phyloP scores from a whole-genome alignment of 2,888 invertebrate genomes.

The Temnothorax ravouxi region DNA sequence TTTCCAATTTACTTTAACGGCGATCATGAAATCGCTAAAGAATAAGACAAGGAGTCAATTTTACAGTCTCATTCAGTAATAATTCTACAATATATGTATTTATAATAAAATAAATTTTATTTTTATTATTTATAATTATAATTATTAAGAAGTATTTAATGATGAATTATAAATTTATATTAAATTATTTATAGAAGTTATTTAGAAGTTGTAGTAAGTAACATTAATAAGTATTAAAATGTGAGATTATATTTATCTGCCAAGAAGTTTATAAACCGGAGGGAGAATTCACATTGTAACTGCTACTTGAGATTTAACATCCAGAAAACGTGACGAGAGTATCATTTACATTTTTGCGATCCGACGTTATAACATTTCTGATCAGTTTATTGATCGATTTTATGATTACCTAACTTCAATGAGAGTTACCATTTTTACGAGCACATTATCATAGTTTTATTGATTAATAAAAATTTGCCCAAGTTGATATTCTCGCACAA shows the following conservation, averaged over 20 bases:
- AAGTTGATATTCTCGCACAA: not conserved
- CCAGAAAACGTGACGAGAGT: not conserved
- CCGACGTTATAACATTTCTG: not conserved
- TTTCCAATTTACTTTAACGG: conserved; percentile 25
- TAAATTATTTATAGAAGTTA: not conserved
- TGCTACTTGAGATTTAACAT: not conserved
- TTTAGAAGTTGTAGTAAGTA: not conserved
- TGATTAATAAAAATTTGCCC: not conserved
- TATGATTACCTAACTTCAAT: not conserved
- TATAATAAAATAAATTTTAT: not conserved
- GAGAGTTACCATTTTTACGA: not conserved
- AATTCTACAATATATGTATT: not conserved
- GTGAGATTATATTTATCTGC: not conserved
- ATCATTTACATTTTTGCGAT: not conserved
- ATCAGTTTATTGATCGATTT: not conserved
- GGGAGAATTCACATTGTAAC: not conserved
- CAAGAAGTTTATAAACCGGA: not conserved
- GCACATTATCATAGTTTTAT: not conserved
- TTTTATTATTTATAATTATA: not conserved
- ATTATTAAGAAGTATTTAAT: not conserved
- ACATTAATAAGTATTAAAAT: not conserved
- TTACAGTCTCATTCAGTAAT: not conserved
- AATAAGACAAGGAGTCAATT: conserved; percentile 1
- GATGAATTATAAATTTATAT: not conserved
- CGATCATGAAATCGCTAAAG: conserved; percentile 44